Percentiles rank a stretch among this genome's conserved stretches.
Conservation (phyloP, 2,888 invertebrate genomes). For the Ashinkailepas kermadecensis region DNA sequence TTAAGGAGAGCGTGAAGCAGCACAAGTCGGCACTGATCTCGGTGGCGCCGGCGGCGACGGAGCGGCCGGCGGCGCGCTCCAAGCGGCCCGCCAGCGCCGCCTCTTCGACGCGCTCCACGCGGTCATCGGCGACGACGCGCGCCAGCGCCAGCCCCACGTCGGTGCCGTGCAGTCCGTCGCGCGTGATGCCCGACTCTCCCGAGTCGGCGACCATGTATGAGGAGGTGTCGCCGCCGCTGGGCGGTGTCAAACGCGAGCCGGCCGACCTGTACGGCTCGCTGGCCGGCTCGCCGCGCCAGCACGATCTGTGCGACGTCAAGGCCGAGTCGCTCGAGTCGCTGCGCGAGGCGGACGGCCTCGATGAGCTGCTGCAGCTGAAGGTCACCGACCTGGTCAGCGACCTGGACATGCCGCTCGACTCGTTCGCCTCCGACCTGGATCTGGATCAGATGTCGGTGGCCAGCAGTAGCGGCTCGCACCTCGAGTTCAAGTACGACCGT, state of each 20-base stretch:
- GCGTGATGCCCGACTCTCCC: constrained; percentile 34
- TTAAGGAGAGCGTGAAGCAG: constrained; percentile 38
- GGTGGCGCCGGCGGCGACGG: constrained; percentile 28
- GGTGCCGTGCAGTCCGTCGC: constrained; percentile 32
- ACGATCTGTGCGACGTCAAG: background rate
- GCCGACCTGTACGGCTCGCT: background rate
- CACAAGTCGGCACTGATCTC: constrained; percentile 24
- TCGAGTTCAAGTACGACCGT: constrained; percentile 34
- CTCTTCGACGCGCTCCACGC: background rate
- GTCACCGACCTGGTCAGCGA: constrained; percentile 23
- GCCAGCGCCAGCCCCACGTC: constrained; percentile 29
- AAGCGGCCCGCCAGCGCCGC: constrained; percentile 28
- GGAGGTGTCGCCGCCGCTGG: background rate
- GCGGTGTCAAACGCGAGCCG: no score
- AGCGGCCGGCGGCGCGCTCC: constrained; percentile 27
- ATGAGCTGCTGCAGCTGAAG: constrained; percentile 17
- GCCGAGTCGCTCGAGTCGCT: background rate
- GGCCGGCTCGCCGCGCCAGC: no score
- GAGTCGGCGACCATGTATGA: constrained; percentile 34
- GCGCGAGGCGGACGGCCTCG: constrained; percentile 13
- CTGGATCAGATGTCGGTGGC: constrained; percentile 32
- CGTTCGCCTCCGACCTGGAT: constrained; percentile 33
- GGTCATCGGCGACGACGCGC: background rate
- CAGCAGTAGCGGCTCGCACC: constrained; percentile 33
- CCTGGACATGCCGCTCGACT: constrained; percentile 33